Base-by-base conservation (phyloP, 2,797 vertebrate species). In the Lepilemur septentrionalis region DNA sequence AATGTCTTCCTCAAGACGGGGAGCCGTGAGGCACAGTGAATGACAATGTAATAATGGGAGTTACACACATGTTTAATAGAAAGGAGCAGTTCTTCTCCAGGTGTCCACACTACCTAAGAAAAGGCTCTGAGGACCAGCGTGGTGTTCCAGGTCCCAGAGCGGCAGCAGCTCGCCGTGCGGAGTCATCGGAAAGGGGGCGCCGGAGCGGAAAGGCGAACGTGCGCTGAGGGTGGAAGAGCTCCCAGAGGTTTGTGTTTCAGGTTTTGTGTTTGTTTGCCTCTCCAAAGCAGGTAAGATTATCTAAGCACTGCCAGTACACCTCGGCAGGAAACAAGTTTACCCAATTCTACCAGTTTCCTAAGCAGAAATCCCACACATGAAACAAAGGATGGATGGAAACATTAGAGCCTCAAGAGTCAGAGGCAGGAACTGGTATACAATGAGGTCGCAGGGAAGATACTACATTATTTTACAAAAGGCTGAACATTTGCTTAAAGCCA, bases 241-340 rank as follows among this genome's bases (percentile, higher is more conserved):
- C 1, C 11, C 13, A 70, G 35, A 55, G 1, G 0, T 17, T 22
- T 79, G 28, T 70, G 0, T 2, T 48, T 65, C 46, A 95, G 84
- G 86, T 76, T 48, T 28, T 50, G 25, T 32, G 25, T 32, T 65
- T 48, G 10, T 20, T 38, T 38, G 48, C 57, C 59, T 70, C 63
- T 38, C 72, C 75, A n/a, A 96, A 81, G 57, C 32, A 95, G 88
- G 55, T 75, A 55, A 92, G 59, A 81, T 48, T 84, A 88, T 25
- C 52, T 38, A 86, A 94, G 0, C 20, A 55, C 6, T 10, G 5
- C 25, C 35, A n/a, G 80, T 94, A 25, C n/a, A 28, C 8, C 30
- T 32, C 41, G 70, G 38, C 18, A 25, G 2, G 43, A 98, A 95
- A 95, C 11, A 0, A 79, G 20, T 46, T 61, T n/a, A 1, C 75